Base-by-base conservation (phyloP, 2,888 invertebrate species). In the Zygogramma bicolorata region DNA sequence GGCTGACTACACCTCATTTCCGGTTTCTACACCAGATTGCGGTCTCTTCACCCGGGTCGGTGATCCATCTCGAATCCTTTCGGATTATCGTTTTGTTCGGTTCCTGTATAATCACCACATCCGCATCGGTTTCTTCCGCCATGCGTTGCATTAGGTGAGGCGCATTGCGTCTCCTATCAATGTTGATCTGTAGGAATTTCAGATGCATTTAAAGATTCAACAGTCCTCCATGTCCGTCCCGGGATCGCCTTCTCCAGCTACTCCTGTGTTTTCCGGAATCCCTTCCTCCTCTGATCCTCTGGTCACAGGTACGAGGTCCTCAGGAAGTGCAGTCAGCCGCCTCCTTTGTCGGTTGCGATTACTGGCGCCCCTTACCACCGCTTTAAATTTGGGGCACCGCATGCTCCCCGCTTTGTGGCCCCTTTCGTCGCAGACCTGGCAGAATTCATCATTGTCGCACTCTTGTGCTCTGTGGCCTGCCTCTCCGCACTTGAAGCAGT, bases 401-500 rank as follows among this genome's bases (percentile, higher is more conserved):
- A 46, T 60, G 18, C 31, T 46, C 4, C 49, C 72, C 42, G 61
- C 34, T 53, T 65, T 46, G 27, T 73, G 69, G 15, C 65, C 69
- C 15, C 15, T 4, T 1, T 22, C 22, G 3, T 22, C 15, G 42
- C 68, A 73, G 0, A 40, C 6, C 1, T 42, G 40, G 61, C 72
- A 73, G 1, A 0, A 20, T 29, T 61, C 13, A 3, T 10, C 22
- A 10, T 46, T 49, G 1, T 25, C 15, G 34, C 69, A 73, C 3
- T 68, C 61, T 20, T 49, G 57, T 6, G 53, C n/a, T 10, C 18
- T 63, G 29, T 73, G 72, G 5, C 65, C 65, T 1, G 22, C 53
- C 13, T 38, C 38, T 5, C 72, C 72, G 40, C 72, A 73, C 18
- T 65, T 73, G 27, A 57, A 46, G 27, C 72, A 73, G 8, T 10